These are phyloP conservation scores for Notamacropus eugenii DNA, from an alignment of 2,797 vertebrate species.

Conservation along the genomic window DNA sequence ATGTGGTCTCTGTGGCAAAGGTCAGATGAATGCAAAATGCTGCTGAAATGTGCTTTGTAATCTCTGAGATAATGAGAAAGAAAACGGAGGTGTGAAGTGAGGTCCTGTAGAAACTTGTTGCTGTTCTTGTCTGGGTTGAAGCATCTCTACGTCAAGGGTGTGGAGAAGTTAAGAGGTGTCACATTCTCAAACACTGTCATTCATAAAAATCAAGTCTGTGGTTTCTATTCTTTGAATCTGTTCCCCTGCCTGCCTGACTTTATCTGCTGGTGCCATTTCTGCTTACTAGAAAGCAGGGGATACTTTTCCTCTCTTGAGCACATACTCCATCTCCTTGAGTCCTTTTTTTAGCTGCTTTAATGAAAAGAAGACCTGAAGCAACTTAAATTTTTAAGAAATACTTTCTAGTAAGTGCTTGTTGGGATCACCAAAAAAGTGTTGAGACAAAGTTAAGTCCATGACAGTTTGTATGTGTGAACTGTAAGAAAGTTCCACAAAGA, in stretches of 20 bases:
- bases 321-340: slow-evolving; percentile 17
- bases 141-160: slow-evolving; percentile 79
- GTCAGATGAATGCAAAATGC: slow-evolving; percentile 82
- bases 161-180: slow-evolving; percentile 84
- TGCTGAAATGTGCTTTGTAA: slow-evolving; percentile 82
- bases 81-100: slow-evolving; percentile 86
- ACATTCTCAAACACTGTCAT: slow-evolving; percentile 79
- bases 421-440: background rate
- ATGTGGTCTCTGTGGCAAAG: slow-evolving; percentile 79
- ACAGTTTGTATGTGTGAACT: background rate
- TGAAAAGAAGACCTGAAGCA: slow-evolving; percentile 50
- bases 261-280: slow-evolving; percentile 52
- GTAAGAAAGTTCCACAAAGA: background rate
- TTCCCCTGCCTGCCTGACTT: slow-evolving; percentile 65
- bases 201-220: slow-evolving; percentile 72
- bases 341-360: slow-evolving; percentile 59
- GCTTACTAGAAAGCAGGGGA: slow-evolving; percentile 64
- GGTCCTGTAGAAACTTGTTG: slow-evolving; percentile 82
- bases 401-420: slow-evolving; percentile 43
- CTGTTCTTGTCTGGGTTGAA: slow-evolving; percentile 79
- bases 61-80: slow-evolving; percentile 84
- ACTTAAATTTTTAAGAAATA: slow-evolving; percentile 41
- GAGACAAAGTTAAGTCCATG: background rate
- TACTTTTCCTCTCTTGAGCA: slow-evolving; percentile 23
- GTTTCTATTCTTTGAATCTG: slow-evolving; percentile 71